A percentile compares a stretch with the other conserved stretches of the same genome.
Conservation (phyloP, 2,113 vertebrate genomes). For the Macquaria australasica region DNA sequence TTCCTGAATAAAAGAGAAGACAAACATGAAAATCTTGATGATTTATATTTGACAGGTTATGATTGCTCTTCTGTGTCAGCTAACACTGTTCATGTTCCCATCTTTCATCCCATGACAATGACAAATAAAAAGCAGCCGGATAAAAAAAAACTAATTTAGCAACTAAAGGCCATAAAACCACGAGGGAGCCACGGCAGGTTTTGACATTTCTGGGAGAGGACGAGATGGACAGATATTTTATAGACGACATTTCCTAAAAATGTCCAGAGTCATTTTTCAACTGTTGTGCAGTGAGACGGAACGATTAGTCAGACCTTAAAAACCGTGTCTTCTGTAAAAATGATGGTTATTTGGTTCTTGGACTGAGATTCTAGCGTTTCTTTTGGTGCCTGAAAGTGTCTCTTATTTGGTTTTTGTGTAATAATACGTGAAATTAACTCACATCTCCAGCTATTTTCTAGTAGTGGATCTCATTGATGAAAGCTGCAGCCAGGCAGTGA, state of each 20-base stretch:
- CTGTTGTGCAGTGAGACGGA: slow-evolving; percentile 2
- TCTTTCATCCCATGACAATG: slow-evolving; percentile 4
- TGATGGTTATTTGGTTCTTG: neutral
- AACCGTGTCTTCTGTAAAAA: neutral
- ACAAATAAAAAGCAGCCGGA: neutral
- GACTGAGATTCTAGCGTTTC: too few species aligned
- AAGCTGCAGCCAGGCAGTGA: neutral
- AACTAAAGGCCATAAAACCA: slow-evolving; percentile 50
- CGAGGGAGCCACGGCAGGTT: slow-evolving; percentile 3
- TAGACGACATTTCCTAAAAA: neutral
- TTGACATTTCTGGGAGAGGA: slow-evolving; percentile 38
- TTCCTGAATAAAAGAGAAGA: neutral
- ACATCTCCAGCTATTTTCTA: neutral
- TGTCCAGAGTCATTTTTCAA: neutral
- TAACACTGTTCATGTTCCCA: neutral
- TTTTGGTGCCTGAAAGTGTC: neutral
- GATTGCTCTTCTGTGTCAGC: neutral
- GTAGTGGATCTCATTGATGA: neutral
- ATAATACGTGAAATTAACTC: neutral
- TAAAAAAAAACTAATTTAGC: neutral
- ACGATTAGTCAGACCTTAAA: neutral
- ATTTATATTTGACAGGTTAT: neutral
- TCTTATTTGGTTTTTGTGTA: neutral
- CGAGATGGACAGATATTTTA: neutral
- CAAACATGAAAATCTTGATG: neutral